Evolutionary conservation across 2,113 vertebrate genomes (phyloP).

Genomic region (Apeltes quadracus): DNA sequence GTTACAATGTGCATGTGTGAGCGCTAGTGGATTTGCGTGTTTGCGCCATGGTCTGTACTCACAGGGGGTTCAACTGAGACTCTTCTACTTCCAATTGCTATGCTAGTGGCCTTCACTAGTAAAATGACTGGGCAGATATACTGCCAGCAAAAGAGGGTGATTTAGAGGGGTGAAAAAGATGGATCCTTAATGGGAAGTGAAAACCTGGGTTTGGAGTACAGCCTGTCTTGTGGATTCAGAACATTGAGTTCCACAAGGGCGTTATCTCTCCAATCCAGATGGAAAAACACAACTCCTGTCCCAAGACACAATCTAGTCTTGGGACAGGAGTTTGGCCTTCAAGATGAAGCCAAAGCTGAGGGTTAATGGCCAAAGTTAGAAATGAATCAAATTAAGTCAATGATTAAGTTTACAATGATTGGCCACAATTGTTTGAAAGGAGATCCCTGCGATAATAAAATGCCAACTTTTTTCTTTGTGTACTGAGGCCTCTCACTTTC

Average conservation of each 20-base stretch:
- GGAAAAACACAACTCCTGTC: conserved; percentile 25
- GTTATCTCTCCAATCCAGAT: conserved; percentile 38
- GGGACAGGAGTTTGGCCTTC: background rate
- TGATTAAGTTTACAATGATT: background rate
- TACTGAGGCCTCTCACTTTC: background rate
- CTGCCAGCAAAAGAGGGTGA: conserved; percentile 30
- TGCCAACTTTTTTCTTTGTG: background rate
- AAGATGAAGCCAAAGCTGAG: background rate
- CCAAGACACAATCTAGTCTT: no score
- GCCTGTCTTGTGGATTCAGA: conserved; percentile 32
- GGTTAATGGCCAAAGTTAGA: background rate
- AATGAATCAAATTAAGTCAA: background rate
- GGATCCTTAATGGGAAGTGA: conserved; percentile 26
- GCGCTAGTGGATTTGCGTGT: conserved; percentile 19
- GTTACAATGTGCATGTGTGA: conserved; percentile 9
- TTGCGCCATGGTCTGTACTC: conserved; percentile 18
- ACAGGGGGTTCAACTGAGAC: conserved; percentile 22
- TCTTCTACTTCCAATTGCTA: conserved; percentile 49
- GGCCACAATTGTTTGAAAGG: background rate
- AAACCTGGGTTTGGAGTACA: conserved; percentile 47
- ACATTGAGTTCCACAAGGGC: conserved; percentile 27
- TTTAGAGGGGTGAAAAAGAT: conserved; percentile 33
- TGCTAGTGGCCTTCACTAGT: conserved; percentile 13
- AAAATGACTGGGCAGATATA: conserved; percentile 39
- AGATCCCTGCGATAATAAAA: background rate